These are phyloP conservation scores for Diplazon laetatorius DNA, from an alignment of 2,888 invertebrate species.

Conservation along the genomic window DNA sequence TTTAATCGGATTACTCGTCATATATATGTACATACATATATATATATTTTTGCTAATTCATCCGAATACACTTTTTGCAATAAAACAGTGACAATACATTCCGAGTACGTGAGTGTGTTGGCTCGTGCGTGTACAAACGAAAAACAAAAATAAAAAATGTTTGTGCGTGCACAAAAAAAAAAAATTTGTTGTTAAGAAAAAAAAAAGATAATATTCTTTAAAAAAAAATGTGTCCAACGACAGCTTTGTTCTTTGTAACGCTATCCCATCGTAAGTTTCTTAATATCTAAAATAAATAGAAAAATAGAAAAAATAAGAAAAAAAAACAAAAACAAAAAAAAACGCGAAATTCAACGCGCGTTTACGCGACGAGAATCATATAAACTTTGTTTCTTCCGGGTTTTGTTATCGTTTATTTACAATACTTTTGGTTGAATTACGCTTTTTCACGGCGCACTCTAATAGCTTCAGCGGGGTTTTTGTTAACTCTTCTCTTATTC, in stretches of 20 bases:
- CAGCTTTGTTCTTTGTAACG: conserved; percentile 18
- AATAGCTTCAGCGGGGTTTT: conserved; percentile 50
- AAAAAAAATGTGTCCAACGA: conserved; percentile 40
- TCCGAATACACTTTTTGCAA: conserved; percentile 11
- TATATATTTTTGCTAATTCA: not conserved
- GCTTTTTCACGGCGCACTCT: conserved; percentile 25
- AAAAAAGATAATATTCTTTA: conserved; percentile 12
- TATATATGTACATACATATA: conserved; percentile 1
- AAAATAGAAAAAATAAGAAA: no score
- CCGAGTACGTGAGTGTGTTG: conserved; percentile 16
- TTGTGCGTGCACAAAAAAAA: no score
- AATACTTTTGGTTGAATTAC: conserved; percentile 70
- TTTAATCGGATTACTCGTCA: conserved; percentile 40
- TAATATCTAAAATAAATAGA: conserved; percentile 49
- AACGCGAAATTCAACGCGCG: conserved; percentile 22
- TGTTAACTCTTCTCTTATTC: not conserved
- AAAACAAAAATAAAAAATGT: conserved; percentile 40
- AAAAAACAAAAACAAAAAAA: conserved; percentile 43
- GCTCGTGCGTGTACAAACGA: conserved; percentile 17
- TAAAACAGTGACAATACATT: conserved; percentile 7
- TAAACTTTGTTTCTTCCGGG: conserved; percentile 44
- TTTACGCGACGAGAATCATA: conserved; percentile 28
- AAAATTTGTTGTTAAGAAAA: conserved; percentile 9
- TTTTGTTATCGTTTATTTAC: conserved; percentile 59
- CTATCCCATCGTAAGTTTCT: conserved; percentile 21